Base-by-base conservation (phyloP, 2,797 vertebrate genomes). In the Enteromius trimaculatus region DNA sequence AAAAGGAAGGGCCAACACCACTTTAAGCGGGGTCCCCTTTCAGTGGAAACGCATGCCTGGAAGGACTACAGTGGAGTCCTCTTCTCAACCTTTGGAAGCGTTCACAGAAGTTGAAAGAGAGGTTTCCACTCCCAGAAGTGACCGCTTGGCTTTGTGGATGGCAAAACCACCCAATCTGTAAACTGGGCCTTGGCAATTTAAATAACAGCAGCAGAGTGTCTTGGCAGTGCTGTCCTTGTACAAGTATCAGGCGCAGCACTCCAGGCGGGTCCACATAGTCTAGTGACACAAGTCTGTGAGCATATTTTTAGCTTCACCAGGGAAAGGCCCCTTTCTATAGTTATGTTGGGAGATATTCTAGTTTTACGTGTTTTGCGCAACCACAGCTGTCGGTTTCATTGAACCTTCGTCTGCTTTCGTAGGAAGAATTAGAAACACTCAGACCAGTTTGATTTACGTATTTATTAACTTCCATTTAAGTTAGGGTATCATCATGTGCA, bases 401-500 rank as follows among this genome's bases (percentile, higher is more conserved):
- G 14, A 68, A 31, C 51, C 31, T 72, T 69, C 39, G 62, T 76
- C 62, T 72, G 81, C 23, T 44, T 79, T 72, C 79, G 44, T 65
- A 84, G 39, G 74, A 88, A 75, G 88, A 49, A 44, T 72, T 51
- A 79, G 65, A 84, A 85, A 84, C 76, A 77, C 66, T 88, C 70
- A 71, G 39, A 66, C 82, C 17, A 60, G 44, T 72, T 42, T 75
- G 84, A 80, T 84, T 87, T 71, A 76, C 80, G 84, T 91, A 91
- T 93, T 92, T 94, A 88, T 91, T 89, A 92, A 87, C 87, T 87
- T 88, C 76, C 87, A 83, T 81, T 87, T 89, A 88, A 90, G 88
- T 90, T 90, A 88, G 92, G 89, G 91, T 87, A 92, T 87, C 84
- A 77, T 87, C 88, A 91, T 98, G 97, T 98, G 97, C 97, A 95